Evolutionary conservation across 2,888 invertebrate genomes (phyloP).

Genomic region (Odontocolon sp.): DNA sequence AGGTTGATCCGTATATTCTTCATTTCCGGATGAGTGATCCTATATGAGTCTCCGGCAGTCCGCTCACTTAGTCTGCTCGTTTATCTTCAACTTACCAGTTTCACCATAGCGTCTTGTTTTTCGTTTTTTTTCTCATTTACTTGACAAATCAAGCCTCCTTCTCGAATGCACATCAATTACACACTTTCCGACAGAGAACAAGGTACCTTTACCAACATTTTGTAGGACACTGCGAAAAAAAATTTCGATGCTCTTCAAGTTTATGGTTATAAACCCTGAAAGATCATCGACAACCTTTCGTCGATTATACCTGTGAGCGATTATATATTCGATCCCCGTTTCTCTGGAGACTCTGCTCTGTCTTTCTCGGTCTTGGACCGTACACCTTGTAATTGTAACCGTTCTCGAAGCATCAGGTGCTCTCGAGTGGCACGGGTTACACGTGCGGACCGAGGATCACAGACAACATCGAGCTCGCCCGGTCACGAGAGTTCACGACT

Average conservation of each 20-base stretch:
- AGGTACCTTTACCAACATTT: too few species aligned
- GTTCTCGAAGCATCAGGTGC: conserved; percentile 51
- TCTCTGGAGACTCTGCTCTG: not conserved
- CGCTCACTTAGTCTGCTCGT: not conserved
- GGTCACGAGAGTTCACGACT: conserved; percentile 57
- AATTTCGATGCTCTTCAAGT: not conserved
- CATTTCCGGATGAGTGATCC: not conserved
- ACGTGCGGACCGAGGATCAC: conserved; percentile 47
- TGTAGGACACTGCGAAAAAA: not conserved
- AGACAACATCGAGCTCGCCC: conserved; percentile 42
- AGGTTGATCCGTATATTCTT: conserved; percentile 12
- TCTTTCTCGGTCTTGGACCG: conserved; percentile 13
- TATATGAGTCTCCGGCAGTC: not conserved
- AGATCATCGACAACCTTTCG: not conserved
- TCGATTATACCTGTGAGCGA: not conserved
- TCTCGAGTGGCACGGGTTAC: conserved; percentile 34
- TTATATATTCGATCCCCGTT: conserved; percentile 9
- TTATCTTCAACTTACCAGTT: not conserved
- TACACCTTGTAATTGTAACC: conserved; percentile 47
- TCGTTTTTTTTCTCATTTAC: not conserved
- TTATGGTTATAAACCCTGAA: too few species aligned
- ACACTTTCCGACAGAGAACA: not conserved
- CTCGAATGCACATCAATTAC: not conserved
- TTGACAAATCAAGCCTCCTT: not conserved
- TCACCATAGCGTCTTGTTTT: not conserved